Evolutionary conservation across 2,888 invertebrate species (phyloP).

Genomic region (Pachycephus smyrnensis): DNA sequence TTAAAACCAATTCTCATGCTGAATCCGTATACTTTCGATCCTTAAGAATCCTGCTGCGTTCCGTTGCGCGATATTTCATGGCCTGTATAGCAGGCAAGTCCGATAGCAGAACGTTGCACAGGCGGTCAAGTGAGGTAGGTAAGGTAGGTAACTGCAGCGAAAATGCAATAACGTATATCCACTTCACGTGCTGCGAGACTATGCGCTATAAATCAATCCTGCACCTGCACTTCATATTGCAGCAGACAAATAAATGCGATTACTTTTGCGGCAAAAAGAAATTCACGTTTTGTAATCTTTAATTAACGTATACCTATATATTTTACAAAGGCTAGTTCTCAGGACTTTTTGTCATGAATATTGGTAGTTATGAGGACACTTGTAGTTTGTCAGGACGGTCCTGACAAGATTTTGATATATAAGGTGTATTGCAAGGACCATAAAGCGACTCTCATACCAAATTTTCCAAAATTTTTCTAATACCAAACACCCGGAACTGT

Average conservation of each 20-base stretch:
- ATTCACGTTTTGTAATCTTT: background rate
- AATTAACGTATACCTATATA: background rate
- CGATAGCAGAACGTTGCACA: background rate
- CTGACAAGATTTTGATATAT: no score
- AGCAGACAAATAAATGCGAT: conserved; percentile 1
- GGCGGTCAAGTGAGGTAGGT: background rate
- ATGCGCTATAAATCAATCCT: conserved; percentile 42
- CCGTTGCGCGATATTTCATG: background rate
- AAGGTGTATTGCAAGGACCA: no score
- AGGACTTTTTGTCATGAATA: no score
- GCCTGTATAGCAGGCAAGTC: background rate
- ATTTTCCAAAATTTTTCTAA: no score
- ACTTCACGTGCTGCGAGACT: conserved; percentile 28
- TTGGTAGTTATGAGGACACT: no score
- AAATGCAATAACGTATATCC: conserved; percentile 12
- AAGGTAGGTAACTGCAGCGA: background rate
- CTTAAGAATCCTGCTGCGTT: background rate
- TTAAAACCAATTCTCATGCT: background rate
- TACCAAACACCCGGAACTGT: no score
- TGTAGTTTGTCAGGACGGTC: no score
- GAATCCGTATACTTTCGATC: background rate
- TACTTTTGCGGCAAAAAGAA: background rate
- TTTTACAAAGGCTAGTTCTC: no score
- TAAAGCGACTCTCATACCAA: no score
- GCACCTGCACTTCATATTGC: conserved; percentile 34